Conservation (phyloP, 2,113 vertebrate species). For the Zapornia atra region DNA sequence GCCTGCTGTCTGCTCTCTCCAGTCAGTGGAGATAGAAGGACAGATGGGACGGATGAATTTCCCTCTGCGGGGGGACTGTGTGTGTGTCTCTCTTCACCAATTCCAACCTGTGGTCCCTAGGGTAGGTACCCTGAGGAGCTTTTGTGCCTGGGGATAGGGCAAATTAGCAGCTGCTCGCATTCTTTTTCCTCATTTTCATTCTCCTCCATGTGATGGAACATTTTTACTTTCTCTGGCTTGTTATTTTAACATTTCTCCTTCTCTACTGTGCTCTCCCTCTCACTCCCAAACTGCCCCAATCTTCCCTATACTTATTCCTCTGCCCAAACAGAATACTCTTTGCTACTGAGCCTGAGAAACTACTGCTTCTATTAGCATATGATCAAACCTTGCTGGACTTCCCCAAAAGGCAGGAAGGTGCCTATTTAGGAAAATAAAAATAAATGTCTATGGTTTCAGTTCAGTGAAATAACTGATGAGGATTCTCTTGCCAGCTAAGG, state of each 20-base stretch:
- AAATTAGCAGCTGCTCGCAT: fast-evolving
- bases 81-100: not conserved
- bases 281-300: not conserved
- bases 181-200: not conserved
- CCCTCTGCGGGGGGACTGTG: not conserved
- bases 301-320: not conserved
- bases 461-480: not conserved
- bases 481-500: not conserved
- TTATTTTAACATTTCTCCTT: not conserved
- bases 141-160: not conserved
- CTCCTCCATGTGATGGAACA: not conserved
- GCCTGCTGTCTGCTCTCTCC: not conserved
- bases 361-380: not conserved
- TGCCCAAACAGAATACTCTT: not conserved
- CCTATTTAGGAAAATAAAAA: not conserved
- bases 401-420: not conserved
- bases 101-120: not conserved
- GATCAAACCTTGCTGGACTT: not conserved
- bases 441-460: not conserved
- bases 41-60: not conserved
- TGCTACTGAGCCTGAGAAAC: not conserved
- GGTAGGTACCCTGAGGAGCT: not conserved
- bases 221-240: not conserved
- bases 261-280: not conserved
- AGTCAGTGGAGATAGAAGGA: not conserved